Evolutionary conservation across 1,140 invertebrate species (phyloP), one percentile per base, ranked within the genome.

Genomic region (Drosophila setifemur): DNA sequence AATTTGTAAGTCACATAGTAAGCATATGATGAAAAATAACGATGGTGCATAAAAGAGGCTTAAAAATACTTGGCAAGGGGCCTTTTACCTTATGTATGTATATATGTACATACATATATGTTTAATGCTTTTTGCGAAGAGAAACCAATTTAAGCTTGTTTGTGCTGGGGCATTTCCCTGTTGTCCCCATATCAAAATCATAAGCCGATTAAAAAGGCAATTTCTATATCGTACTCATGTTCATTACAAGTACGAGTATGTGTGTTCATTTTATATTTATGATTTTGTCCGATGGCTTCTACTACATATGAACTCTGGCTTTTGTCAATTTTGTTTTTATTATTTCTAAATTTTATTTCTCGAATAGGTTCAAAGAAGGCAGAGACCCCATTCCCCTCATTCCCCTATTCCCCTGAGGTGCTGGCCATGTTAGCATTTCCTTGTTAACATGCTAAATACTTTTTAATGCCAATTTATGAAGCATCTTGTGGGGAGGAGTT

Each of bases 391-490:
- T 28, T 29, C 16, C 23, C 44, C n/a, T 23, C 25, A 6, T n/a
- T 18, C 8, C 12, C 33, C n/a, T n/a, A 14, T 21, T 16, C 9
- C 29, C 19, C 19, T 12, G 12, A 25, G 9, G 1, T 11, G 25
- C 11, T 19, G 28, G 9, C n/a, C 16, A 53, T n/a, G 28, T 9
- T 35, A 29, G n/a, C 49, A 63, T 53, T 74, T 60, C 33, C 79
- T 83, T 83, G 79, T 86, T 79, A 83, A 83, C 79, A 83, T 79
- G 54, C 81, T 86, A 85, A 83, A 79, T 83, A 72, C 74, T 79
- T 71, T 79, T 74, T 85, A 83, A 85, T 86, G 58, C 74, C 70
- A 67, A 64, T 82, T 83, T 82, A 82, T 68, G 74, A 68, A 35
- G 28, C 31, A 42, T 28, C 40, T 28, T 28, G 19, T 21, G 21